Conservation (phyloP, 35 echinoderm and acorn worm species). For the Nesometra sesokonis region DNA sequence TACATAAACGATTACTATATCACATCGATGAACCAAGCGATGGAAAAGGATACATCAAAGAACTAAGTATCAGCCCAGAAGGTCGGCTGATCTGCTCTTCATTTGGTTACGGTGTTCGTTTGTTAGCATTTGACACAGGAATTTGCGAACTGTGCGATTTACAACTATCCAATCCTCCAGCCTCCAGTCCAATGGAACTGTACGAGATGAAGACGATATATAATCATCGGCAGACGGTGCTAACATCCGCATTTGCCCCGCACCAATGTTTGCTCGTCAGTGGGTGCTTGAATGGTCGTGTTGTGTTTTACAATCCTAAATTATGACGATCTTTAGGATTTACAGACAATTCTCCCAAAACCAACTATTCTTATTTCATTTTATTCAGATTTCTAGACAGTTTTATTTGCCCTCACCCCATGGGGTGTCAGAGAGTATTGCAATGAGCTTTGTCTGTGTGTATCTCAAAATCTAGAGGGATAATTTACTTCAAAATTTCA, state of each 20-base stretch:
- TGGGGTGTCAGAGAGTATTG: too few species aligned
- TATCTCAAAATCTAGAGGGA: too few species aligned
- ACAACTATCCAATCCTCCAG: conserved; percentile 6
- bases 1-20: conserved; percentile 51
- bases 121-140: conserved; percentile 46
- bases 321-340: conserved; percentile 8
- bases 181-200: conserved; percentile 13
- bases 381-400: too few species aligned
- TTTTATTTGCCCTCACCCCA: too few species aligned
- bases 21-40: conserved; percentile 71
- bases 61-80: conserved; percentile 91
- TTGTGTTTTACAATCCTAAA: conserved; percentile 61
- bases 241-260: conserved; percentile 84
- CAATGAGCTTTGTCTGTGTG: too few species aligned
- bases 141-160: conserved; percentile 86
- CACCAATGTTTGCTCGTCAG: conserved; percentile 66
- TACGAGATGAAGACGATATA: conserved; percentile 41
- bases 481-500: too few species aligned
- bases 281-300: conserved; percentile 65
- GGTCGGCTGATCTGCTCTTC: conserved; percentile 83
- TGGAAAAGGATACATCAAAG: conserved; percentile 91
- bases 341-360: too few species aligned
- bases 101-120: conserved; percentile 61
- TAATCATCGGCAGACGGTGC: conserved; percentile 62
- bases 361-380: too few species aligned